Evolutionary conservation across 2,113 vertebrate genomes (phyloP).

Genomic region (Sceloporus undulatus): DNA sequence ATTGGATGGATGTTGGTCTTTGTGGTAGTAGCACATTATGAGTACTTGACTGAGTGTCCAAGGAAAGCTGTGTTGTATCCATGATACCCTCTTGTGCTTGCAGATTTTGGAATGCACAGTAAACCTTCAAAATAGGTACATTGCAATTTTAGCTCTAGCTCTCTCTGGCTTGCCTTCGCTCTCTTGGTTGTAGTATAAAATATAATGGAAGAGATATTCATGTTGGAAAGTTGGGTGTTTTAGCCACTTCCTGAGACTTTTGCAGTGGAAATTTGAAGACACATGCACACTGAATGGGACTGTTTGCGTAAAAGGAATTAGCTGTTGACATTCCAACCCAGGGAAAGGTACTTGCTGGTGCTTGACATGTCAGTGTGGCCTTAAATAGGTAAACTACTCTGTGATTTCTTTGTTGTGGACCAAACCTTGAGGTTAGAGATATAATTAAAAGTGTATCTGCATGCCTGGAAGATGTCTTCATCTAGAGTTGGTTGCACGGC

Average conservation of each 20-base stretch:
- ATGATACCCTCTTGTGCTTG: background rate
- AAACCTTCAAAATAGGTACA: background rate
- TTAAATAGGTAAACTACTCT: background rate
- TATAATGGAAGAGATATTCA: background rate
- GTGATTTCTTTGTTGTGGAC: background rate
- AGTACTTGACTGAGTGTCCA: background rate
- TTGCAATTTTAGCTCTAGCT: background rate
- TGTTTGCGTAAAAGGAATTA: background rate
- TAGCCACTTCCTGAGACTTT: background rate
- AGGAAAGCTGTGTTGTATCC: background rate
- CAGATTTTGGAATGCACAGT: background rate
- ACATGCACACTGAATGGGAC: background rate
- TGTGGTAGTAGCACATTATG: background rate
- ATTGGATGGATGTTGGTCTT: background rate
- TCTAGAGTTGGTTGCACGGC: background rate
- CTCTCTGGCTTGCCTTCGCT: background rate
- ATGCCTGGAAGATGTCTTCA: background rate
- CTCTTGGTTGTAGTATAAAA: background rate
- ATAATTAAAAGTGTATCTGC: slow-evolving; percentile 1
- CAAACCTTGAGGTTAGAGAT: background rate
- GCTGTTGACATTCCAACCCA: background rate
- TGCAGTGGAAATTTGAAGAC: background rate
- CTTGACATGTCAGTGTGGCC: background rate
- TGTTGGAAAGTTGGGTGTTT: background rate
- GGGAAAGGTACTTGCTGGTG: background rate